Evolutionary conservation across 2,113 vertebrate species (phyloP).

Genomic region (Capreolus pygargus): DNA sequence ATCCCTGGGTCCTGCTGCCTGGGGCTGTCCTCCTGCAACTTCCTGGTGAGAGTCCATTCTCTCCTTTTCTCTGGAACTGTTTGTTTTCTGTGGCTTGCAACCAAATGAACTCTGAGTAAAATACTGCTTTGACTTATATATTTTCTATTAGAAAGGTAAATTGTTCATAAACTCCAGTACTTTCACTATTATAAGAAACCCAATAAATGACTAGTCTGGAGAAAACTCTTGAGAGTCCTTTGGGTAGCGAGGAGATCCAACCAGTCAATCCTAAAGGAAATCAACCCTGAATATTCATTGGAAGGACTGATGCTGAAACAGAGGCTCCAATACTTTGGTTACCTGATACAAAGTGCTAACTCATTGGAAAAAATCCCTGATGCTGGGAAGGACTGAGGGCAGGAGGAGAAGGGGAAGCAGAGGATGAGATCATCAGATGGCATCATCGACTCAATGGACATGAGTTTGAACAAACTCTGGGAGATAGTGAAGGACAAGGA

Average conservation of each 20-base stretch:
- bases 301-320: not conserved
- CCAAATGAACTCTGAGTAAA: not conserved
- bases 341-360: not conserved
- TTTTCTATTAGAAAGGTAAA: not conserved
- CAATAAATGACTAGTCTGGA: not conserved
- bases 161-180: not conserved
- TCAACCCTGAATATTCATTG: not conserved
- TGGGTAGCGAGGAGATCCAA: not conserved
- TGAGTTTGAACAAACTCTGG: not conserved
- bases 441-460: not conserved
- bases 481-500: not conserved
- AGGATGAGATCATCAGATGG: not conserved
- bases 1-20: not conserved
- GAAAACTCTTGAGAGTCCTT: not conserved
- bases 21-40: not conserved
- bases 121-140: not conserved
- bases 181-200: not conserved
- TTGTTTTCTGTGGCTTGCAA: not conserved
- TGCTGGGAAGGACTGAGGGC: not conserved
- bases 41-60: not conserved
- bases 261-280: not conserved
- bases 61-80: not conserved
- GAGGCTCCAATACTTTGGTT: not conserved
- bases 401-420: not conserved
- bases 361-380: not conserved